Conservation (phyloP, 1,140 invertebrate genomes). For the Achatina immaculata region DNA sequence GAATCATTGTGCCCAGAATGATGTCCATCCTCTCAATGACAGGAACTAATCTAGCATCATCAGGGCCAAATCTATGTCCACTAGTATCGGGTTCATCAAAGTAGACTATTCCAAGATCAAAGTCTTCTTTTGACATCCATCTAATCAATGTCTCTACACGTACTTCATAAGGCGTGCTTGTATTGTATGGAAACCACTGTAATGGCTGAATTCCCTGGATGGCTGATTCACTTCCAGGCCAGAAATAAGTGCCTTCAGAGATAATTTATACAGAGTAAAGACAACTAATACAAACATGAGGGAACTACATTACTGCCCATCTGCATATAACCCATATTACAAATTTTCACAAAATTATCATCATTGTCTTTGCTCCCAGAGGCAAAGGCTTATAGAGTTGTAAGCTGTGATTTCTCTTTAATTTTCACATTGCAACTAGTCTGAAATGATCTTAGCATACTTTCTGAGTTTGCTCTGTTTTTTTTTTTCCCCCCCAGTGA, state of each 20-base stretch:
- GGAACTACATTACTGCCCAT: no score
- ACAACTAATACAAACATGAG: no score
- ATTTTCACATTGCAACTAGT: no score
- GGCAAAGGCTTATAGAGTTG: no score
- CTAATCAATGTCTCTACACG: slow-evolving; percentile 75
- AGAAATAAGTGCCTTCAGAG: slow-evolving; percentile 46
- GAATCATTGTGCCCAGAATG: slow-evolving; percentile 60
- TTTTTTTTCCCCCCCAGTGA: no score
- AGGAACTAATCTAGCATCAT: slow-evolving; percentile 48
- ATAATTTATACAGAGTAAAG: background rate
- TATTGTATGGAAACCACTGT: slow-evolving; percentile 66
- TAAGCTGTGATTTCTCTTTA: no score
- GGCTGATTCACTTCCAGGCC: slow-evolving; percentile 57
- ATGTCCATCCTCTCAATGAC: slow-evolving; percentile 48
- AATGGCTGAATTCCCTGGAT: slow-evolving; percentile 49
- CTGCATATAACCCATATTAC: no score
- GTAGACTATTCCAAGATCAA: slow-evolving; percentile 77
- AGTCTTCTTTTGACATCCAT: slow-evolving; percentile 78
- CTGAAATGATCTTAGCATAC: no score
- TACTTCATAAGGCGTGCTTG: slow-evolving; percentile 72
- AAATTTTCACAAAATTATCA: no score
- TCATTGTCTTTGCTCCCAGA: no score
- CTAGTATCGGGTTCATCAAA: slow-evolving; percentile 81
- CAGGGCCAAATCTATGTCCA: slow-evolving; percentile 70
- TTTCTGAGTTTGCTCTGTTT: no score